Conservation (phyloP, 2,113 vertebrate species). For the Capreolus pygargus region DNA sequence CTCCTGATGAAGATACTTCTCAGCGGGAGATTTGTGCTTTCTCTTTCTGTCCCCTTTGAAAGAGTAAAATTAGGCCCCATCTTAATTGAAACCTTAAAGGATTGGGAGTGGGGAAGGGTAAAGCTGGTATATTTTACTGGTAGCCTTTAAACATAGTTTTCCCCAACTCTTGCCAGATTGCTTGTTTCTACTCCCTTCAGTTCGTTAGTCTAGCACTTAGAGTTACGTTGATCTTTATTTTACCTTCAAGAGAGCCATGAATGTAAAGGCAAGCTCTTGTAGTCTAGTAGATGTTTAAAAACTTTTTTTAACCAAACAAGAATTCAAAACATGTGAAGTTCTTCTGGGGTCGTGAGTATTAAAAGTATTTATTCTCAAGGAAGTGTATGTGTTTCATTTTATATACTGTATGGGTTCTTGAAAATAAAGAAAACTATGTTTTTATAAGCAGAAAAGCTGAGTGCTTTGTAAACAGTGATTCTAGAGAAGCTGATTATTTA, state of each 20-base stretch:
- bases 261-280: conserved; percentile 61
- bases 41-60: conserved; percentile 44
- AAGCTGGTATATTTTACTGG: conserved; percentile 60
- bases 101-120: conserved; percentile 3
- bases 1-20: conserved; percentile 48
- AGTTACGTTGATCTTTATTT: conserved; percentile 65
- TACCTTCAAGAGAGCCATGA: conserved; percentile 55
- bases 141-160: conserved; percentile 53
- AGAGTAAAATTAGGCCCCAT: conserved; percentile 64
- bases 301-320: conserved; percentile 35
- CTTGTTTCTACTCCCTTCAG: conserved; percentile 62
- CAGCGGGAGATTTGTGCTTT: conserved; percentile 52
- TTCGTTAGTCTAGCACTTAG: conserved; percentile 55
- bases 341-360: conserved; percentile 49
- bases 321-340: conserved; percentile 57
- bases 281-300: conserved; percentile 52
- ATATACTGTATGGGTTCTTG: neutral
- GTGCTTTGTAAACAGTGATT: conserved; percentile 27
- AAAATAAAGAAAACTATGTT: conserved; percentile 13
- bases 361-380: conserved; percentile 48
- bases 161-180: conserved; percentile 48
- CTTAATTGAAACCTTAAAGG: conserved; percentile 72
- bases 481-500: conserved; percentile 26
- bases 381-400: conserved; percentile 35
- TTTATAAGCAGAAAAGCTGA: conserved; percentile 52